Evolutionary conservation across 2,888 invertebrate species (phyloP).

Genomic region (Xestia sexstrigata): DNA sequence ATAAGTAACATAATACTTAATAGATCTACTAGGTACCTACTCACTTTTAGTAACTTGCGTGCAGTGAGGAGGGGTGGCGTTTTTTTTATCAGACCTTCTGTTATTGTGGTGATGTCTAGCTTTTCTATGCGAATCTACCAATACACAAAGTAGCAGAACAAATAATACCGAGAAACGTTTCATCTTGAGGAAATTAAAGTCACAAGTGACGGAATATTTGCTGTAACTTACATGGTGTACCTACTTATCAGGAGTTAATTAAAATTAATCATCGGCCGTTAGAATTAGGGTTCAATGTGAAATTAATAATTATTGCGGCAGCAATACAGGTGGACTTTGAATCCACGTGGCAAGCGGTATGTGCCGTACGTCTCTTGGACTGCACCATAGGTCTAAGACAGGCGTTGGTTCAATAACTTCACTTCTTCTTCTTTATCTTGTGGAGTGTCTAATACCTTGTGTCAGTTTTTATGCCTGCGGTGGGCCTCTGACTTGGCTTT

Average conservation of each 20-base stretch:
- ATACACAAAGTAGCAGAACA: slow-evolving; percentile 51
- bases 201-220: slow-evolving; percentile 22
- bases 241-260: slow-evolving; percentile 42
- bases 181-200: slow-evolving; percentile 52
- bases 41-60: slow-evolving; percentile 81
- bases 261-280: slow-evolving; percentile 36
- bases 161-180: slow-evolving; percentile 36
- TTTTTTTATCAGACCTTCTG: slow-evolving; percentile 52
- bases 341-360: background rate
- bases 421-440: no score
- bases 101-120: slow-evolving; percentile 14
- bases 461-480: no score
- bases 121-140: slow-evolving; percentile 55
- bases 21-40: background rate
- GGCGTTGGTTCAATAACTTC: no score
- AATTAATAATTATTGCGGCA: slow-evolving; percentile 10
- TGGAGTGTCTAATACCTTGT: no score
- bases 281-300: slow-evolving; percentile 26
- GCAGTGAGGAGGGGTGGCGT: slow-evolving; percentile 78
- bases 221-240: background rate
- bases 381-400: background rate
- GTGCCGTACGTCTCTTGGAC: background rate
- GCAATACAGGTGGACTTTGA: background rate
- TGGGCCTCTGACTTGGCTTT: no score
- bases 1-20: no score